Evolutionary conservation across 2,888 invertebrate species (phyloP), one percentile per base, ranked within the genome.

Genomic region (Plebejus melissa): DNA sequence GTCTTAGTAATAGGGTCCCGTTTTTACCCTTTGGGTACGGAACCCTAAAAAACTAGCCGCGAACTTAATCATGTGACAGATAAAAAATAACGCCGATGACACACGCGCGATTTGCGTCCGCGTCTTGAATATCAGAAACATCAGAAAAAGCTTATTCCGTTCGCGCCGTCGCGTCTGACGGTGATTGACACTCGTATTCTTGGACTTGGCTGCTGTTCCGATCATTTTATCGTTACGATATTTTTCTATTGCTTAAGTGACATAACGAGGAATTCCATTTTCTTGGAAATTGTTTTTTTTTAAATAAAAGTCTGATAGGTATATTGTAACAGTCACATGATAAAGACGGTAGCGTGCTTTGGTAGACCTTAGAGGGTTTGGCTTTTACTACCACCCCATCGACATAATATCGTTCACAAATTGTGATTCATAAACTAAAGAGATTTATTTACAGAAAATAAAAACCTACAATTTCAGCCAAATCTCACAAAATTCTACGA

Each of bases 31-130:
- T 22, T 22, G 22, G 22, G 22, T 22, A 22, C 22, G 22, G 22
- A 22, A 22, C 22, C 22, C 22, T 22, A 60, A 60, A 60, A 60
- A 60, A 7, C 16, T n/a, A 58, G 60, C 60, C 88, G 88, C 85
- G 81, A 80, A 83, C 86, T 85, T 88, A 88, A 89, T 87, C 86
- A 86, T 84, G 87, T 88, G 90, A 90, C 89, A 87, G 86, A 90
- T 89, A 85, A 83, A 84, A 85, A 86, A 86, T 85, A 86, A 83
- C 83, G 82, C 79, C 79, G 70, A 79, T 79, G 82, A 80, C 83
- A 76, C 60, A n/a, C 32, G 36, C 22, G 74, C 60, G 70, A 58
- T 32, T 74, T 76, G 75, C 38, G 75, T 76, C 71, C 72, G 58
- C 57, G 36, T 77, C 77, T 71, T 71, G 65, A 69, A 60, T 70